A percentile compares a stretch with the other conserved stretches of the same genome.
These are phyloP conservation scores for Bubo blakistoni DNA, from an alignment of 2,113 vertebrate species.

Conservation along the genomic window DNA sequence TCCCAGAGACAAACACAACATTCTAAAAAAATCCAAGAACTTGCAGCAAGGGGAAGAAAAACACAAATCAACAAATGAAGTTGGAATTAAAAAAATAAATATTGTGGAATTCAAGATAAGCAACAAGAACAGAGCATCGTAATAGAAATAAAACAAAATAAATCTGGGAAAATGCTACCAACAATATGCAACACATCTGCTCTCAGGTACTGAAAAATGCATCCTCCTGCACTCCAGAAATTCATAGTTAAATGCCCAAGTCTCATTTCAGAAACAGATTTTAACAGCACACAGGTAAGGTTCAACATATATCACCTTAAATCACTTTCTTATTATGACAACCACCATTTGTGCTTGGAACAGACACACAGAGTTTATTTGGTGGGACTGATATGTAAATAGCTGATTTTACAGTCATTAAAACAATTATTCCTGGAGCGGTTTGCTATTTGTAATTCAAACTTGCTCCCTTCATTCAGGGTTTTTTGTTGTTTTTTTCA, in stretches of 20 bases:
- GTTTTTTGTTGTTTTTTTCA: neutral
- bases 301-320: neutral
- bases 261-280: neutral
- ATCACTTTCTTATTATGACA: neutral
- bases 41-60: neutral
- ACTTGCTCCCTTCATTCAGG: neutral
- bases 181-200: neutral
- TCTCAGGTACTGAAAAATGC: neutral
- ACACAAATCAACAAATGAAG: neutral
- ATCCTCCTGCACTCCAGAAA: neutral
- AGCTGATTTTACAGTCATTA: neutral
- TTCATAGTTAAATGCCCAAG: neutral
- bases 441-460: neutral
- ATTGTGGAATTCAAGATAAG: neutral
- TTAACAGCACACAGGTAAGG: neutral
- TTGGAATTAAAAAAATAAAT: neutral
- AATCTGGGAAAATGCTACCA: neutral
- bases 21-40: neutral
- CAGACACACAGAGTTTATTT: neutral
- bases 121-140: neutral
- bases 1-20: neutral
- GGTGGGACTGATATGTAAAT: neutral
- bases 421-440: neutral
- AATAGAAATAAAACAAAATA: neutral
- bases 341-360: neutral